Evolutionary conservation across 2,888 invertebrate species (phyloP), one percentile per base, ranked within the genome.

Genomic region (Xylota segnis): DNA sequence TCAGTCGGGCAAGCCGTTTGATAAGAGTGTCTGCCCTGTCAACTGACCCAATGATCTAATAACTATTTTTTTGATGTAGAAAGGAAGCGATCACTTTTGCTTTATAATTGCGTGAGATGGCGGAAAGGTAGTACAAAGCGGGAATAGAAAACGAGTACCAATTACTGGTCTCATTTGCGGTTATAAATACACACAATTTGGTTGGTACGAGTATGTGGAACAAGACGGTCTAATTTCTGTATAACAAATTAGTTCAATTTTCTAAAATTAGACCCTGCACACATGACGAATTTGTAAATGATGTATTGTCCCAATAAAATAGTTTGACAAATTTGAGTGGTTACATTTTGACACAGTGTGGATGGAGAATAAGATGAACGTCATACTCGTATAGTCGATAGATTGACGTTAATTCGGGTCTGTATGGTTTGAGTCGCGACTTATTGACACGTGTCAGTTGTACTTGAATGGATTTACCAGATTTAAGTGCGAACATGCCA

Each of bases 11-110:
- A 61, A 54, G 40, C 45, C 7, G n/a, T 68, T 52, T 70, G 68
- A 47, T 40, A 61, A 70, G 58, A 47, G 14, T 52, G 76, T 86
- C 76, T 76, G 29, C 52, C 52, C 71, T 81, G 47, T 77, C 82
- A 77, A 82, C 76, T 76, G 76, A 86, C 82, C 87, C 77, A 83
- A 83, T 87, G 87, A 78, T 78, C 83, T 78, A 83, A 72, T 77
- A 74, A 63, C 40, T 56, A 37, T 5, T 9, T 23, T 27, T 65
- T 63, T 54, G 27, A 34, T 40, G 29, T 45, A 54, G 16, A 79
- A 58, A 84, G 83, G 83, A 84, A 84, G 70, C 79, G 74, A 83
- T 83, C 78, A 83, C 79, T 83, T 83, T 68, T 72, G 47, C 27
- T 65, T 68, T 63, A 74, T 79, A 84, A 84, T 79, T 79, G 72